These are phyloP conservation scores for Aurelia aurita DNA, from an alignment of 30 jellyfish, hydroid and myxozoan genomes.

Conservation along the genomic window DNA sequence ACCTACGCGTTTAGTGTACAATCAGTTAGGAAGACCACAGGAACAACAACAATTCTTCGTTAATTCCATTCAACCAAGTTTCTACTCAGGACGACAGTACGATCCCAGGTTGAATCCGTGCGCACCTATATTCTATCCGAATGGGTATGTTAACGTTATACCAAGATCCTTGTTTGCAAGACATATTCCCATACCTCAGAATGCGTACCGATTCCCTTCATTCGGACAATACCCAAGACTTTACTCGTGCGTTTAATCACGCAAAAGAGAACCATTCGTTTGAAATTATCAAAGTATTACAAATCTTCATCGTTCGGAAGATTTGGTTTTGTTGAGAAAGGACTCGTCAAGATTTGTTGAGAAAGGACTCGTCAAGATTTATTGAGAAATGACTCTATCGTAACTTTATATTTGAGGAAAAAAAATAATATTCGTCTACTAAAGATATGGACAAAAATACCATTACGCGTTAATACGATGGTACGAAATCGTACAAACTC, in stretches of 20 bases:
- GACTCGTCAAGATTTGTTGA: conserved; percentile 1
- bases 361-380: not conserved
- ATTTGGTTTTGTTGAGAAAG: conserved; percentile 21
- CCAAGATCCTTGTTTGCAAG: not conserved
- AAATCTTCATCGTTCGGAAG: not conserved
- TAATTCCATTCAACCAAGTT: not conserved
- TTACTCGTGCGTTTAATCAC: not conserved
- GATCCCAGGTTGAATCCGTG: not conserved
- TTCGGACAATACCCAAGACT: conserved; percentile 1
- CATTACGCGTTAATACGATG: not conserved
- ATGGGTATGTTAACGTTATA: not conserved
- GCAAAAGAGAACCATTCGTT: conserved; percentile 2
- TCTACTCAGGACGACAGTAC: not conserved
- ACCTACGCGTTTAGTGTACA: not conserved
- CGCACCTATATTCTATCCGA: not conserved
- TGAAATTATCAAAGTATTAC: not conserved
- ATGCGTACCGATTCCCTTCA: not conserved
- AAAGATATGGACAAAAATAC: not conserved
- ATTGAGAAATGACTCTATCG: not conserved
- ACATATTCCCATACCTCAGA: too few relatives aligned
- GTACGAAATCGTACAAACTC: not conserved
- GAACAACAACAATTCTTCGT: not conserved
- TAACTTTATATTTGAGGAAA: not conserved
- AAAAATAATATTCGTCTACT: not conserved
- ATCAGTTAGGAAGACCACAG: not conserved